phyloP scores from a whole-genome alignment of 2,888 invertebrate genomes.

The Amphipyra tragopoginis region DNA sequence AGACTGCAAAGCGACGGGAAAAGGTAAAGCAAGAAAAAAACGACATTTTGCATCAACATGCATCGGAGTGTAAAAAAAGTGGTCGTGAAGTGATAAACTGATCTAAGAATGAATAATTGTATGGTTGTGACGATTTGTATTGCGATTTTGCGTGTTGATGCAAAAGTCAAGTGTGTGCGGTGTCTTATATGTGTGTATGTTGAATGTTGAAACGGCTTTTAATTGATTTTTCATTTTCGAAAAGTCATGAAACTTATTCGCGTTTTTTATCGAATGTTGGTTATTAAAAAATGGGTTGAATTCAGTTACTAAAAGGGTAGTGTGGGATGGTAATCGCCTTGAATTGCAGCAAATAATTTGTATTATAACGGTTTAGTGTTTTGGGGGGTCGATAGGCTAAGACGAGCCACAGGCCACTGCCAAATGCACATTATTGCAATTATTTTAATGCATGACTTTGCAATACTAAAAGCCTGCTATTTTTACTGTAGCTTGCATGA shows the following conservation, averaged over 20 bases:
- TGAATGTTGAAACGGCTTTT: constrained; percentile 24
- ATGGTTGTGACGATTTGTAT: constrained; percentile 45
- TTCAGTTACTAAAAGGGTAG: background rate
- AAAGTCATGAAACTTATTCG: constrained; percentile 1
- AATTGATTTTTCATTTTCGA: constrained; percentile 8
- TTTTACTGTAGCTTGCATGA: constrained; percentile 16
- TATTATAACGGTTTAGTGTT: constrained; percentile 13
- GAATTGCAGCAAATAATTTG: constrained; percentile 12
- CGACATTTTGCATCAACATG: constrained; percentile 39
- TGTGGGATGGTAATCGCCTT: constrained; percentile 7
- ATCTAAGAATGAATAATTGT: constrained; percentile 5
- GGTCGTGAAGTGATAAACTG: background rate
- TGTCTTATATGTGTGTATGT: constrained; percentile 30
- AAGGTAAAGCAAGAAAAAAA: constrained; percentile 27
- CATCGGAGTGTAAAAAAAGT: background rate
- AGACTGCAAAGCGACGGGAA: constrained; percentile 71
- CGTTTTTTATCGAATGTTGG: background rate
- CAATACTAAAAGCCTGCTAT: constrained; percentile 9
- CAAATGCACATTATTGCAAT: constrained; percentile 35
- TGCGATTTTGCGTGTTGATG: constrained; percentile 34
- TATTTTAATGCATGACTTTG: constrained; percentile 31
- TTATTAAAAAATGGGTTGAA: constrained; percentile 2
- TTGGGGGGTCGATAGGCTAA: constrained; percentile 7
- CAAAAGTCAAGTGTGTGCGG: constrained; percentile 25
- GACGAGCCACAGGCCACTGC: constrained; percentile 34